phyloP scores from a whole-genome alignment of 2,888 invertebrate species.

The Chrysotoxum bicinctum region DNA sequence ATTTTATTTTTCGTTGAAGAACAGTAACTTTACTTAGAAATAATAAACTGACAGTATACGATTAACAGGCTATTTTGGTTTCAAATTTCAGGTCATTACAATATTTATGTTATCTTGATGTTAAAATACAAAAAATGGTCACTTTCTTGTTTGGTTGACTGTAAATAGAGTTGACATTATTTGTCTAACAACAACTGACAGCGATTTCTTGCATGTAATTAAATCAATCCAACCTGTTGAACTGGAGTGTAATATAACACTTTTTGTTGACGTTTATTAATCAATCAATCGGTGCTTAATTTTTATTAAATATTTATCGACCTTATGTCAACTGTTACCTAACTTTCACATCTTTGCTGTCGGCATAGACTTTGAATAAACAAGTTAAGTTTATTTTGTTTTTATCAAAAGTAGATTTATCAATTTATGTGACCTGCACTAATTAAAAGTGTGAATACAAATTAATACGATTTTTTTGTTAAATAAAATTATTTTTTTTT shows the following conservation, averaged over 20 bases:
- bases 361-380: slow-evolving; percentile 9
- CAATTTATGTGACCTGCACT: slow-evolving; percentile 44
- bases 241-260: not conserved
- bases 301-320: not conserved
- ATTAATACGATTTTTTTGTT: slow-evolving; percentile 26
- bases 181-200: not conserved
- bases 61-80: no score
- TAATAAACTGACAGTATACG: no score
- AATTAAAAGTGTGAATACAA: slow-evolving; percentile 38
- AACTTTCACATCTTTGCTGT: not conserved
- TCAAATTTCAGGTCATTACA: no score
- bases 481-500: slow-evolving; percentile 29
- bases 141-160: no score
- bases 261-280: not conserved
- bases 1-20: no score
- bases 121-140: no score
- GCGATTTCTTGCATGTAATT: not conserved
- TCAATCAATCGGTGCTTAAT: not conserved
- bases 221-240: not conserved
- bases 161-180: not conserved
- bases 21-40: no score
- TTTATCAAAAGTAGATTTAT: slow-evolving; percentile 11
- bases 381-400: not conserved
- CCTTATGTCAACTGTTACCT: not conserved
- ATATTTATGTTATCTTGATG: no score